phyloP scores from a whole-genome alignment of 2,888 invertebrate species.

The Heliothis peltigera region DNA sequence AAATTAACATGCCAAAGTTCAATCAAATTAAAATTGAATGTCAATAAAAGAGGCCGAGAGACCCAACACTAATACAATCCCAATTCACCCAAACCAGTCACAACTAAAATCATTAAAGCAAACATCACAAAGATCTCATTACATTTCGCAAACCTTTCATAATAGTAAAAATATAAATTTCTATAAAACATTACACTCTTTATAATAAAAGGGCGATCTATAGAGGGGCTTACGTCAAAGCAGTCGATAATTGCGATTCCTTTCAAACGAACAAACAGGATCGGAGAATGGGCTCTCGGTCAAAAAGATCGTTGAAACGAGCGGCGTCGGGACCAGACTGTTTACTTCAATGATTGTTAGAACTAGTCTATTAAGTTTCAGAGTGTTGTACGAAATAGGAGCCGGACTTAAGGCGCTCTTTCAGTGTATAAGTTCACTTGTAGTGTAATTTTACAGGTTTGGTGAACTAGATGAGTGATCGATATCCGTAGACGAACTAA shows the following conservation, averaged over 20 bases:
- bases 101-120: conserved; percentile 9
- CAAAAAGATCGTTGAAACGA: conserved; percentile 42
- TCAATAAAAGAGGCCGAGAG: conserved; percentile 2
- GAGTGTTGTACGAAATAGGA: conserved; percentile 40
- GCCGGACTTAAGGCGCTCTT: conserved; percentile 9
- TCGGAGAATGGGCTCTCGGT: conserved; percentile 60
- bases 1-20: too few species aligned
- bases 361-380: conserved; percentile 46
- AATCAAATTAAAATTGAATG: conserved; percentile 5
- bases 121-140: conserved; percentile 6
- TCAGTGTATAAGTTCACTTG: too few species aligned
- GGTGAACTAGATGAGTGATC: too few species aligned
- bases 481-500: too few species aligned
- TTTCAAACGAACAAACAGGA: conserved; percentile 63
- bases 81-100: conserved; percentile 3
- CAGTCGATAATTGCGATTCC: conserved; percentile 64
- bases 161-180: conserved; percentile 34
- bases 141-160: conserved; percentile 10
- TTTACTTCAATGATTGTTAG: conserved; percentile 68
- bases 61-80: conserved; percentile 3
- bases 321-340: conserved; percentile 66
- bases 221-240: conserved; percentile 51
- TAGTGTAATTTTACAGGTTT: too few species aligned
- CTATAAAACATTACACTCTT: conserved; percentile 27
- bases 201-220: conserved; percentile 41